phyloP scores from a whole-genome alignment of 2,797 vertebrate species.

The Lophura swinhoii region DNA sequence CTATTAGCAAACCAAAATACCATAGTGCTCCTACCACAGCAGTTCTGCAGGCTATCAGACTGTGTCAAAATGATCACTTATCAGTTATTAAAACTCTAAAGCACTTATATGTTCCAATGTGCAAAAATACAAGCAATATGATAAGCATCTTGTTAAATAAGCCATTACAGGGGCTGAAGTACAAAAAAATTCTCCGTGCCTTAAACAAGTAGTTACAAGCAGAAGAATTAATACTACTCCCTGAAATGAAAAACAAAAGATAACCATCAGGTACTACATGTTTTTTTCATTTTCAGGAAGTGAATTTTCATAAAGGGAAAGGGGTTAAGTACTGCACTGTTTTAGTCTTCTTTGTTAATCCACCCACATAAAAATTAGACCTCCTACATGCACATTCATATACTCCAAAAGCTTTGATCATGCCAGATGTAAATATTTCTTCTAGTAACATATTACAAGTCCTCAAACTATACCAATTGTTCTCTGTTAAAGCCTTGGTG shows the following conservation, averaged over 20 bases:
- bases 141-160: constrained; percentile 36
- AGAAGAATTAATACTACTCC: constrained; percentile 51
- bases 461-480: constrained; percentile 56
- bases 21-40: neutral
- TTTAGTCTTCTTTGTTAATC: constrained; percentile 68
- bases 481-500: constrained; percentile 14
- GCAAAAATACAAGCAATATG: neutral
- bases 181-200: neutral
- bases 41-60: neutral
- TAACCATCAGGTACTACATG: constrained; percentile 64
- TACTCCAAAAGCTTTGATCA: constrained; percentile 59
- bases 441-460: constrained; percentile 25
- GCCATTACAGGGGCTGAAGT: constrained; percentile 18
- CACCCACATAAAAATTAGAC: constrained; percentile 60
- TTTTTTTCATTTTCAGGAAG: constrained; percentile 64
- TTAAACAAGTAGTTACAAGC: constrained; percentile 57
- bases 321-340: constrained; percentile 51
- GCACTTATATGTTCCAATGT: neutral
- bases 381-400: constrained; percentile 47
- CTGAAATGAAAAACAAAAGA: constrained; percentile 58
- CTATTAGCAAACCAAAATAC: neutral
- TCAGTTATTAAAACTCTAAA: neutral
- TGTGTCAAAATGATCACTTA: neutral
- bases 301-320: constrained; percentile 70
- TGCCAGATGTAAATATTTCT: constrained; percentile 62